Evolutionary conservation across 2,113 vertebrate genomes (phyloP), one percentile per base, ranked within the genome.

Genomic region (Microtus ochrogaster): DNA sequence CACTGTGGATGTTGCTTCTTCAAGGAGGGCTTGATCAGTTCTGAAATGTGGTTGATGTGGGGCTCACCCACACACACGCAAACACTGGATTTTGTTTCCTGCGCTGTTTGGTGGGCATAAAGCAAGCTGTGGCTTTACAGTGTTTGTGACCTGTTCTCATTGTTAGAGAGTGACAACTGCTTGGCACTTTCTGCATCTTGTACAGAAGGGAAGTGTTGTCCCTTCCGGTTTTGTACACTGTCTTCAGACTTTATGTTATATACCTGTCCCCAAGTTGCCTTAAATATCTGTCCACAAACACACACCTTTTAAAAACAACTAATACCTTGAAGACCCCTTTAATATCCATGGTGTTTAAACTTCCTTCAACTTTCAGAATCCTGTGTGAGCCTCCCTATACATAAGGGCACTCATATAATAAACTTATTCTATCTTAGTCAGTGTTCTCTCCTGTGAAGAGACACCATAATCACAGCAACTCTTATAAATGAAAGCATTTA

Each of bases 351-450:
- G 44, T 96, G 79, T 82, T 93, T 36, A n/a, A 89, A 82, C 41
- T 97, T 39, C 87, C 82, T 93, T 93, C 95, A 58, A 65, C 81
- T 21, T 97, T 92, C 74, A 74, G 58, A 93, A 76, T 89, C 78
- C 63, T 77, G 88, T 88, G 41, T 65, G 3, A 83, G 81, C 84
- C 94, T 93, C 95, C 81, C 79, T 88, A 49, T 95, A 97, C 96
- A 41, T 91, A 84, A 97, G 63, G 55, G 3, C 94, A 89, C 47
- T 89, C 5, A 16, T 26, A 44, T 47, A 78, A n/a, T 58, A 70
- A 10, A 10, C 73, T 26, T 92, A 65, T n/a, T n/a, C 63, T 44
- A 13, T 44, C 24, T 76, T 76, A 28, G 39, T 28, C 73, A 76
- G 5, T 44, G 73, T 44, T 41, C 39, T 26, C 2, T 44, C 39